These are phyloP conservation scores for Coboldia fuscipes DNA, from an alignment of 1,140 invertebrate species.

Conservation along the genomic window DNA sequence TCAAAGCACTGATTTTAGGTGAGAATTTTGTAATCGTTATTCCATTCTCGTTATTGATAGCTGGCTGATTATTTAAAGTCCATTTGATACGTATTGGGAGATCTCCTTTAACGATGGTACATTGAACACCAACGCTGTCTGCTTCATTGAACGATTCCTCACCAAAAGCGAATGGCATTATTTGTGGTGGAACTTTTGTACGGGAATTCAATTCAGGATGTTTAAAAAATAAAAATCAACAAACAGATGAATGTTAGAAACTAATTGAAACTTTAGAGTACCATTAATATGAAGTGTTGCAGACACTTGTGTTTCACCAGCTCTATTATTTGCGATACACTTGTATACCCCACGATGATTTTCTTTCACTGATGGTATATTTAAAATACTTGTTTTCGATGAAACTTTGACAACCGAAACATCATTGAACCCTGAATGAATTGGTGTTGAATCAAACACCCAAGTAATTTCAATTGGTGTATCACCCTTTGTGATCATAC, in stretches of 20 bases:
- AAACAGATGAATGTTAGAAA: neutral
- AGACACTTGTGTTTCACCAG: conserved; percentile 36
- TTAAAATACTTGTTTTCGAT: conserved; percentile 38
- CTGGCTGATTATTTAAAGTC: conserved; percentile 24
- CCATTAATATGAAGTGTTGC: conserved; percentile 38
- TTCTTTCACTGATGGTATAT: conserved; percentile 44
- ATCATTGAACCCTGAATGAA: conserved; percentile 18
- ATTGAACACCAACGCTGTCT: conserved; percentile 47
- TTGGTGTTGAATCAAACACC: conserved; percentile 28
- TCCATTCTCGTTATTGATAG: conserved; percentile 22
- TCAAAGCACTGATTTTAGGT: conserved; percentile 42
- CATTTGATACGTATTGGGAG: conserved; percentile 42
- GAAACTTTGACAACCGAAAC: conserved; percentile 30
- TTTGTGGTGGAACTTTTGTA: conserved; percentile 24
- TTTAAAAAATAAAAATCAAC: neutral
- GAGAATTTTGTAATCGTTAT: conserved; percentile 31
- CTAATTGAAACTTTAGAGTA: conserved; percentile 15
- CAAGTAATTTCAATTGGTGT: conserved; percentile 44
- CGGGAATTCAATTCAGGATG: conserved; percentile 5
- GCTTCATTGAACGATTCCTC: conserved; percentile 48
- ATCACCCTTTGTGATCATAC: conserved; percentile 51
- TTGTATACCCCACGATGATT: conserved; percentile 50
- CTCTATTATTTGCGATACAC: conserved; percentile 40
- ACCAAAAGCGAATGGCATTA: conserved; percentile 40
- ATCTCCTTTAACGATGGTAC: conserved; percentile 51